Base-by-base conservation (phyloP, 2,797 vertebrate genomes). In the Gila robusta region DNA sequence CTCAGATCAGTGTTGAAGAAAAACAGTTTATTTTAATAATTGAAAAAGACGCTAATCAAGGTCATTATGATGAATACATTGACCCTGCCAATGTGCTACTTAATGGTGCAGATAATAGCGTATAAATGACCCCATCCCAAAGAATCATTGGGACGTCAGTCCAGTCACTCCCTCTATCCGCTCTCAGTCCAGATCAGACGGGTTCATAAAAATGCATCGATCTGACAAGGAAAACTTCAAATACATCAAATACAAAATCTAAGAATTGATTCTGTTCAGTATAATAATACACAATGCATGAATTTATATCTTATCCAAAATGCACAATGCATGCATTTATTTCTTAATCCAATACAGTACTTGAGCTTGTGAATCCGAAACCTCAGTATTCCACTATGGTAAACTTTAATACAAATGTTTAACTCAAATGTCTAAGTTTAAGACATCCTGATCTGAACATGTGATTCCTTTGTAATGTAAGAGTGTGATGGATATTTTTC, bases 31-130 rank as follows among this genome's bases (percentile, higher is more conserved):
- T 86, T 89, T 89, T 64, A 66, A 78, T 89, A 86, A 23, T 72
- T 26, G 41, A 90, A 81, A 91, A 91, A 91, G 86, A 84, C 86
- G 87, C 91, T 90, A 93, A 91, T 92, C 90, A 92, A 91, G 87
- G 88, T 93, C 89, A 91, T 94, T 92, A 92, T 79, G 76, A 86
- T 82, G 88, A 89, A 86, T 91, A 82, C 90, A 86, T 88, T 88
- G 78, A 87, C 83, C 82, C 87, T 91, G 92, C 90, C 89, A 93
- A 82, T 87, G 89, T 67, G 71, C 69, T 39, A 81, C 35, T 41
- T 80, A 88, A 86, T 79, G 84, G 78, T 83, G 80, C 88, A 89
- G 79, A 90, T 88, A 92, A 83, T 49, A 78, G 81, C 83, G 89
- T 88, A 83, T 76, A 83, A 83, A 83, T 83, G 82, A 64, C 59